A percentile compares a stretch with the other conserved stretches of the same genome.
These are phyloP conservation scores for Capitella teleta DNA, from an alignment of 1,140 invertebrate genomes.

Conservation along the genomic window DNA sequence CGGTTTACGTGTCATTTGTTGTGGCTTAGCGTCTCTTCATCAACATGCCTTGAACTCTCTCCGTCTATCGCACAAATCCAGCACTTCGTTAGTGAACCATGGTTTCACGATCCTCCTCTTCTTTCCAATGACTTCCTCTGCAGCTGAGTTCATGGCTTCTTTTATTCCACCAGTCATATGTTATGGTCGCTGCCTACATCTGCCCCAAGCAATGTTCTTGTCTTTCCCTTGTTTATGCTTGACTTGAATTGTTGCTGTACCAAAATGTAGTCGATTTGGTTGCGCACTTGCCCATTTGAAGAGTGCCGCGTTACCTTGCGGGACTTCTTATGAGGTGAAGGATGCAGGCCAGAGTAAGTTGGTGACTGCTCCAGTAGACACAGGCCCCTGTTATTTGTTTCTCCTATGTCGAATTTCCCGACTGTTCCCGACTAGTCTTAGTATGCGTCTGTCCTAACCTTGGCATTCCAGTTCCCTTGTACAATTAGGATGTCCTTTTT, in stretches of 20 bases:
- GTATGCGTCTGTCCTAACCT: constrained; percentile 11
- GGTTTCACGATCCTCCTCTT: too few relatives aligned
- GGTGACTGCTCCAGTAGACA: neutral
- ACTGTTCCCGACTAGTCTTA: constrained; percentile 8
- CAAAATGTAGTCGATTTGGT: constrained; percentile 16
- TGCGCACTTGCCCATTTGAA: constrained; percentile 12
- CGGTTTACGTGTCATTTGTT: too few relatives aligned
- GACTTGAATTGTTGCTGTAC: constrained; percentile 9
- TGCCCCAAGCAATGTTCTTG: constrained; percentile 4
- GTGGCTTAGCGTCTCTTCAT: too few relatives aligned
- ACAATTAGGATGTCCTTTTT: constrained; percentile 15
- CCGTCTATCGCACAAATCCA: too few relatives aligned
- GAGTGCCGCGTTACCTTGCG: neutral
- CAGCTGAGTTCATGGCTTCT: too few relatives aligned
- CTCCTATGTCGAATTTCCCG: neutral
- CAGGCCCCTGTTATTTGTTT: constrained; percentile 2
- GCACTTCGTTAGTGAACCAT: too few relatives aligned
- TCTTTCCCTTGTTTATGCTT: constrained; percentile 14
- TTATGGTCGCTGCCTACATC: too few relatives aligned
- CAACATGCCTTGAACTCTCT: too few relatives aligned
- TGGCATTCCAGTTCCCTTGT: too few relatives aligned
- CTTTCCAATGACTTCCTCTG: too few relatives aligned
- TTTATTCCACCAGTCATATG: too few relatives aligned
- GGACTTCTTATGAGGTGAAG: neutral
- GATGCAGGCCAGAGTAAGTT: neutral